Base-by-base conservation (phyloP, 2,113 vertebrate genomes). In the cattle (Bos taurus) region DNA sequence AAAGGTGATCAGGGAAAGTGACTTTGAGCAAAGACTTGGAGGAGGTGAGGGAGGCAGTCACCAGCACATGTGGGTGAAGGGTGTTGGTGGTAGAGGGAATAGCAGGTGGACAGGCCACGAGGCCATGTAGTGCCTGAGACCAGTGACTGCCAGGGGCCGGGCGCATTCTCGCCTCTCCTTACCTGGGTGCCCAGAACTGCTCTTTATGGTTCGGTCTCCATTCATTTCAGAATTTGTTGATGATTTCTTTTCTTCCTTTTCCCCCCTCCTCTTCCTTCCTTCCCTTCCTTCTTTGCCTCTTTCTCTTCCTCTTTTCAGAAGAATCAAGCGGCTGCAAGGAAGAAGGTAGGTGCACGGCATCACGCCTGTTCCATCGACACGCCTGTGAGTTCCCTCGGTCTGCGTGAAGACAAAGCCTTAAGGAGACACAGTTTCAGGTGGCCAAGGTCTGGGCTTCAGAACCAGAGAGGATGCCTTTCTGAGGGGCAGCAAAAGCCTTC, bases 291-390 rank as follows among this genome's bases (percentile, higher is more conserved):
- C 17, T 26, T 4, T 23, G 77, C n/a, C 19, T 11, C 46, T 36
- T 43, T 28, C 25, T 86, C 26, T 40, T 43, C 6, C 11, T 43
- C 30, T 21, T 30, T 88, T 50, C 25, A 98, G 97, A 98, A 86
- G 96, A 98, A 89, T 95, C 86, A 4, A 89, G 1, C 10, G 54
- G 64, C 84, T 98, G 97, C 56, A 93, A 91, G 50, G 87, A 97
- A 2, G 91, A 54, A 93, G 96, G 98, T 97, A 12, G 67, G 95
- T 91, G 33, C 1, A 0, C 2, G n/a, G 19, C 8, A 1, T 2
- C 0, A 0, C 2, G 14, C 28, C 25, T 4, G 5, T 10, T 30
- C 64, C 43, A 19, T 9, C 7, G 10, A 0, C 0, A 36, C 13
- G 8, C 21, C 46, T 2, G 28, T 0, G 40, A 36, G 59, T 8